Evolutionary conservation across 2,888 invertebrate genomes (phyloP).

Genomic region (Hemithea aestivaria): DNA sequence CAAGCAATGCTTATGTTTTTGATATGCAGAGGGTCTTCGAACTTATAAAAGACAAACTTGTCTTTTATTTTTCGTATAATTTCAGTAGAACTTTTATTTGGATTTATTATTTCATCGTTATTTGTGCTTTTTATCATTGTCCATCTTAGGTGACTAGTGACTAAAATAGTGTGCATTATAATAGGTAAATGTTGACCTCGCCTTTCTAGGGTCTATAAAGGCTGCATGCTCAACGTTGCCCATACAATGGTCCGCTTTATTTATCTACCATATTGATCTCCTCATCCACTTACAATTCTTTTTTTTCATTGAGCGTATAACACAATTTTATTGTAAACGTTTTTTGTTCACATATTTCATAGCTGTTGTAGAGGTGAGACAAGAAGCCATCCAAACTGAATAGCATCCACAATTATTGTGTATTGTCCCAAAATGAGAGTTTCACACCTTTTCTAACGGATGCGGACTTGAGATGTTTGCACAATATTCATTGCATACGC

Average conservation of each 20-base stretch:
- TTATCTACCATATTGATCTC: constrained; percentile 70
- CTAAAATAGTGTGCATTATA: too few relatives aligned
- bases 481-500: constrained; percentile 38
- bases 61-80: too few relatives aligned
- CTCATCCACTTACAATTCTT: constrained; percentile 44
- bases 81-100: too few relatives aligned
- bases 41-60: too few relatives aligned
- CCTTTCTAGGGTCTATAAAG: neutral
- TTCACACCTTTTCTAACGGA: constrained; percentile 22
- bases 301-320: constrained; percentile 53
- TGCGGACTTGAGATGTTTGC: constrained; percentile 34
- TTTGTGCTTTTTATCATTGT: too few relatives aligned
- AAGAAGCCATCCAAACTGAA: constrained; percentile 53
- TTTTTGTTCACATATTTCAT: constrained; percentile 69
- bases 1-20: constrained; percentile 27
- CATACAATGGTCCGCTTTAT: constrained; percentile 61
- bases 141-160: too few relatives aligned
- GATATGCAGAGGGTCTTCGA: constrained; percentile 11
- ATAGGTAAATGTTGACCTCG: too few relatives aligned
- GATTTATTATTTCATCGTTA: too few relatives aligned
- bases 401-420: constrained; percentile 55
- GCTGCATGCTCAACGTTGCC: constrained; percentile 33
- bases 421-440: constrained; percentile 41
- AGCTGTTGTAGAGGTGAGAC: constrained; percentile 51
- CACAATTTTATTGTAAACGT: constrained; percentile 61